Evolutionary conservation across 2,888 invertebrate species (phyloP).

Genomic region (Cryptus armator): DNA sequence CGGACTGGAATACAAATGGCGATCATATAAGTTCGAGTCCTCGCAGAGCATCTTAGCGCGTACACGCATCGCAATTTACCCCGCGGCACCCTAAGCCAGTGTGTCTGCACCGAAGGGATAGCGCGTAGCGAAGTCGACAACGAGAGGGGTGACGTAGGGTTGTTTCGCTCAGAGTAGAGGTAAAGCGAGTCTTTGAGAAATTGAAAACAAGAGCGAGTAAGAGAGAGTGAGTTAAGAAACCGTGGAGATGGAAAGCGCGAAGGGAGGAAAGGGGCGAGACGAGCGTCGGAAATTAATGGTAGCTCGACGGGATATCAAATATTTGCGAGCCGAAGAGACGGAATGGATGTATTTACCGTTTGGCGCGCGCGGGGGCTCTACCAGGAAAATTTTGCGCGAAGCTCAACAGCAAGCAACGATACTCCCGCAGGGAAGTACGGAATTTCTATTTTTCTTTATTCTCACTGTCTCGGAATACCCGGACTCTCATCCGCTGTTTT

Average conservation of each 20-base stretch:
- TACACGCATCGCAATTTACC: conserved; percentile 58
- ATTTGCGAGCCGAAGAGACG: conserved; percentile 72
- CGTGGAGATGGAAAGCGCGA: not conserved
- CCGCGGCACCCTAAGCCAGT: conserved; percentile 25
- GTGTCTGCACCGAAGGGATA: conserved; percentile 28
- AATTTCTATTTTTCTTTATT: conserved; percentile 32
- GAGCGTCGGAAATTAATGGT: conserved; percentile 76
- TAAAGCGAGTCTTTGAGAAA: conserved; percentile 73
- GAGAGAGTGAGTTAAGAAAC: conserved; percentile 28
- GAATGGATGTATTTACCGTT: conserved; percentile 63
- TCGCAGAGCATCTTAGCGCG: conserved; percentile 31
- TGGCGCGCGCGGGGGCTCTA: not conserved
- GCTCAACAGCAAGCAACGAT: conserved; percentile 18
- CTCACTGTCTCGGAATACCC: not conserved
- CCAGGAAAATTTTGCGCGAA: conserved; percentile 42
- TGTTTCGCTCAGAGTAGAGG: conserved; percentile 21
- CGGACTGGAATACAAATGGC: conserved; percentile 69
- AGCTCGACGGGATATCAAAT: conserved; percentile 75
- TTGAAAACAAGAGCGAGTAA: conserved; percentile 73
- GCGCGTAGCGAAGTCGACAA: conserved; percentile 7
- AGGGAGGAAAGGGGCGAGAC: not conserved
- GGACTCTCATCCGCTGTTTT: not conserved
- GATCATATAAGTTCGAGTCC: conserved; percentile 19
- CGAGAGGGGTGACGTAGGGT: conserved; percentile 13
- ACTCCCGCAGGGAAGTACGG: conserved; percentile 22